phyloP scores from a whole-genome alignment of 1,140 invertebrate genomes.

The Trichomalopsis sarcophagae region DNA sequence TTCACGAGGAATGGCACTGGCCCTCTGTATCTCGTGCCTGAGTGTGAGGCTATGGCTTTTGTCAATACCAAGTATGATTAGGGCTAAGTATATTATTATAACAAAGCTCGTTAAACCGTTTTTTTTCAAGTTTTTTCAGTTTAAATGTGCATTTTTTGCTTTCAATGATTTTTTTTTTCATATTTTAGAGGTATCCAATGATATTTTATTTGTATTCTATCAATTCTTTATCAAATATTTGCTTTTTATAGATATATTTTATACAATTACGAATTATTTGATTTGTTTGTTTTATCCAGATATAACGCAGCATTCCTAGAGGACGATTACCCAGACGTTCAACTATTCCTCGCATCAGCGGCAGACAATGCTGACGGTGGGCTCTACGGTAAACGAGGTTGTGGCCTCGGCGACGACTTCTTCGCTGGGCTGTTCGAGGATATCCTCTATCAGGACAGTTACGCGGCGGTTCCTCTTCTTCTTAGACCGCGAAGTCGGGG shows the following conservation, averaged over 20 bases:
- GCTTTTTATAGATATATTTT: too few species aligned
- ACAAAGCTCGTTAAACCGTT: too few species aligned
- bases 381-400: slow-evolving; percentile 79
- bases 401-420: slow-evolving; percentile 81
- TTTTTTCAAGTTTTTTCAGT: too few species aligned
- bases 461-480: slow-evolving; percentile 80
- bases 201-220: too few species aligned
- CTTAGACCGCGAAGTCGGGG: slow-evolving; percentile 84
- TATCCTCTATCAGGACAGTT: slow-evolving; percentile 80
- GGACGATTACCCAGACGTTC: slow-evolving; percentile 86
- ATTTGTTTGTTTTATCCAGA: slow-evolving; percentile 62
- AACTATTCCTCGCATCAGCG: slow-evolving; percentile 83
- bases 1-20: slow-evolving; percentile 78
- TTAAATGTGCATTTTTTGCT: too few species aligned
- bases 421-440: slow-evolving; percentile 81
- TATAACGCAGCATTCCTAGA: slow-evolving; percentile 55
- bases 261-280: too few species aligned
- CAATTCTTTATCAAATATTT: too few species aligned
- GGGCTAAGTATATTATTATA: too few species aligned
- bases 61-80: slow-evolving; percentile 79
- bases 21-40: slow-evolving; percentile 80
- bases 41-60: slow-evolving; percentile 85
- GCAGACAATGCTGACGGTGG: slow-evolving; percentile 87
- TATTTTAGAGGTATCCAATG: too few species aligned
- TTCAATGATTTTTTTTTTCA: too few species aligned